A percentile compares a stretch with the other conserved stretches of the same genome.
These are phyloP conservation scores for Heliconius melpomene DNA, from an alignment of 1,140 invertebrate species.

Conservation along the genomic window DNA sequence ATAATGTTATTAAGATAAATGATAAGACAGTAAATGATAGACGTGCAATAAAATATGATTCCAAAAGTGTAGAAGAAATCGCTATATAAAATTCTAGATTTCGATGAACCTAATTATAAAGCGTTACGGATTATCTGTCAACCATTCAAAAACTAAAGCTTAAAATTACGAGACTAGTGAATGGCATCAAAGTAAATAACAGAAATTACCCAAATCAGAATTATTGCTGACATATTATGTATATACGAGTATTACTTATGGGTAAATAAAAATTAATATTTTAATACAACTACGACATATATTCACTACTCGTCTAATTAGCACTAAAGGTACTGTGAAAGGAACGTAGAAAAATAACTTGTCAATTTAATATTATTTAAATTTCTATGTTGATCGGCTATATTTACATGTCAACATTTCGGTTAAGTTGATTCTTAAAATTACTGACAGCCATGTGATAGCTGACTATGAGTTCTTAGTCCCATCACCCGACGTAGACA, in stretches of 20 bases:
- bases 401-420: slow-evolving; percentile 80
- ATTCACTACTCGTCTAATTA: slow-evolving; percentile 63
- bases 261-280: slow-evolving; percentile 54
- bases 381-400: slow-evolving; percentile 78
- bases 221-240: slow-evolving; percentile 62
- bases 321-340: slow-evolving; percentile 73
- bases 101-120: slow-evolving; percentile 80
- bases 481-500: slow-evolving; percentile 71
- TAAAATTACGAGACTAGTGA: slow-evolving; percentile 61
- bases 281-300: slow-evolving; percentile 53
- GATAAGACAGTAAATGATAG: slow-evolving; percentile 48
- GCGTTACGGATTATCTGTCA: slow-evolving; percentile 77
- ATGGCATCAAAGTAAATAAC: slow-evolving; percentile 44
- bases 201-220: slow-evolving; percentile 44
- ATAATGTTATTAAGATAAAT: slow-evolving; percentile 54
- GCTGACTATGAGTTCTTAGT: slow-evolving; percentile 77
- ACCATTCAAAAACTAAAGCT: slow-evolving; percentile 61
- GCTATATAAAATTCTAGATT: slow-evolving; percentile 76
- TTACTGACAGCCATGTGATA: slow-evolving; percentile 81
- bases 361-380: slow-evolving; percentile 77
- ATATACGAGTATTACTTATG: slow-evolving; percentile 36
- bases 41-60: slow-evolving; percentile 69
- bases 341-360: slow-evolving; percentile 79
- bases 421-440: slow-evolving; percentile 78
- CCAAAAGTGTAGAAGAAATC: slow-evolving; percentile 66